phyloP scores from a whole-genome alignment of 2,888 invertebrate genomes.

The Nyleta sp. region DNA sequence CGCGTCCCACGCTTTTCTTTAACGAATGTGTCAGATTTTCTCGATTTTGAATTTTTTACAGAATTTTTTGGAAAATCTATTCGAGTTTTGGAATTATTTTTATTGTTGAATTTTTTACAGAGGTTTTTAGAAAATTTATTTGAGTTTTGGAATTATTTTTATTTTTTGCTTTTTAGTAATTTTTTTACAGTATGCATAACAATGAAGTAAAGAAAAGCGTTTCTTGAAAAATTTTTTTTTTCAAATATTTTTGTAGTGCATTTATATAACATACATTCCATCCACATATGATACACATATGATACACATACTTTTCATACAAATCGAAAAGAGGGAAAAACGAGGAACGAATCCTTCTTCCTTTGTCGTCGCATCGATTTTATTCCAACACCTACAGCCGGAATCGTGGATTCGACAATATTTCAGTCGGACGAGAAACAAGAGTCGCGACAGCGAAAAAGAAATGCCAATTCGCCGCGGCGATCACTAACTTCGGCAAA shows the following conservation, averaged over 20 bases:
- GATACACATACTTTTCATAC: too few species aligned
- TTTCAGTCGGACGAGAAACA: constrained; percentile 59
- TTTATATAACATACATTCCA: too few species aligned
- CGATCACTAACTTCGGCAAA: constrained; percentile 55
- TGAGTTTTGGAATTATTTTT: constrained; percentile 8
- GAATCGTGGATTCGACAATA: constrained; percentile 51
- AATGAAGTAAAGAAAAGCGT: neutral
- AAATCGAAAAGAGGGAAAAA: neutral
- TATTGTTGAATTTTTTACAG: constrained; percentile 17
- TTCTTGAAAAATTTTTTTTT: neutral
- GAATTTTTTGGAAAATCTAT: constrained; percentile 25
- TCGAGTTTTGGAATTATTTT: constrained; percentile 20
- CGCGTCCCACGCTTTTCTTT: constrained; percentile 17
- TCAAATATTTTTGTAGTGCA: too few species aligned
- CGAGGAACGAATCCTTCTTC: neutral
- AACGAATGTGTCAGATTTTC: constrained; percentile 19
- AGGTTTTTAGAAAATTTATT: constrained; percentile 6
- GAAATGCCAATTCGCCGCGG: constrained; percentile 59
- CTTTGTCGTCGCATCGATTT: constrained; percentile 40
- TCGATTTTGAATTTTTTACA: constrained; percentile 20
- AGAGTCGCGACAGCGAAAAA: constrained; percentile 62
- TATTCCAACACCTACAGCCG: constrained; percentile 40
- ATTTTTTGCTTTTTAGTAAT: constrained; percentile 9
- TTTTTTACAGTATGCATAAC: constrained; percentile 4
- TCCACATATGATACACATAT: too few species aligned